These are phyloP conservation scores for Alitta virens DNA, from an alignment of 2,888 invertebrate species.

Conservation along the genomic window DNA sequence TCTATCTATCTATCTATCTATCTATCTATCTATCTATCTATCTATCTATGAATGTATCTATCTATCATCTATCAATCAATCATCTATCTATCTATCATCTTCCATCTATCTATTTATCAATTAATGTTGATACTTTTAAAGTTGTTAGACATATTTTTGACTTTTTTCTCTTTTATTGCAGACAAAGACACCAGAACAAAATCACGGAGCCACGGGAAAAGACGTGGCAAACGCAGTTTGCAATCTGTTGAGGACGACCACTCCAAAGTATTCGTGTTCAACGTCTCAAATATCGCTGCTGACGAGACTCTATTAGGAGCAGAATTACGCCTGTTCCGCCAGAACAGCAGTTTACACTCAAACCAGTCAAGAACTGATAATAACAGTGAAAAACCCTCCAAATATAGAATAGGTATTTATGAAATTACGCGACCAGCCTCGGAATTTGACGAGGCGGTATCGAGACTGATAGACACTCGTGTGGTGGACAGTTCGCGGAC, in stretches of 20 bases:
- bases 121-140: too few species aligned
- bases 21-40: too few species aligned
- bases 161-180: too few species aligned
- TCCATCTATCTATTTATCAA: too few species aligned
- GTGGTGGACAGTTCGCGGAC: slow-evolving; percentile 61
- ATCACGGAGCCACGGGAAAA: too few species aligned
- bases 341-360: background rate
- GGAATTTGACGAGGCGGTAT: slow-evolving; percentile 61
- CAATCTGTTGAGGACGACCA: background rate
- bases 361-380: background rate
- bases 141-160: too few species aligned
- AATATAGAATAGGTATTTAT: slow-evolving; percentile 43
- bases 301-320: slow-evolving; percentile 7
- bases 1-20: too few species aligned
- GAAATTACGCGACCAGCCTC: slow-evolving; percentile 56
- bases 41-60: too few species aligned
- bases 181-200: too few species aligned
- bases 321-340: slow-evolving; percentile 7
- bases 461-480: slow-evolving; percentile 79
- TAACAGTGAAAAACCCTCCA: background rate
- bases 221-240: too few species aligned
- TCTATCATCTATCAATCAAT: too few species aligned
- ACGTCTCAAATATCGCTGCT: slow-evolving; percentile 3
- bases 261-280: slow-evolving; percentile 6
- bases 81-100: too few species aligned